Base-by-base conservation (phyloP, 2,888 invertebrate species). In the Willowsia nigromaculata region DNA sequence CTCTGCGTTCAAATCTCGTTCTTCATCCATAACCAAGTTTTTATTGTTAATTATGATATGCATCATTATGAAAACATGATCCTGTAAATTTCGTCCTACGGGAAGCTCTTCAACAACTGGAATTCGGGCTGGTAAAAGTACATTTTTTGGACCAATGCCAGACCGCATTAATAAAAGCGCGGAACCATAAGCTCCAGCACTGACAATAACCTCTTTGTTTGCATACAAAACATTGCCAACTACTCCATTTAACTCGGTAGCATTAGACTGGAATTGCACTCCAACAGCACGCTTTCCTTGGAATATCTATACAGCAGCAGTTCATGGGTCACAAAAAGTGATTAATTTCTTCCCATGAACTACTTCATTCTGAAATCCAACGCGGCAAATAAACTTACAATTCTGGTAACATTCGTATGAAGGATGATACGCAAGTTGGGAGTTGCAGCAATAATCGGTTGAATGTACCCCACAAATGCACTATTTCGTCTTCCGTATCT, bases 1-100 rank as follows among this genome's bases (percentile, higher is more conserved):
- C n/a, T n/a, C 87, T 47, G 86, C 76, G 3, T 59, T 88, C 47
- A 87, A 74, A 53, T 89, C 89, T n/a, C 59, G 65, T 4, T 62
- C 53, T 22, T 22, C 30, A 27, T 83, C 74, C 15, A 71, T 37
- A 40, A 85, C 59, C 15, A 43, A 22, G 0, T 82, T 43, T 15
- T 53, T 50, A 18, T 90, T 84, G 11, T 84, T 85, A 11, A 91
- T 27, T 0, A 83, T 13, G 25, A 90, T 50, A 27, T 85, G 71
- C 9, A 91, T 0, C 0, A 56, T 30, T 0, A 90, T 13, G 0
- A 30, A 0, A 0, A 82, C 68, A 53, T 90, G 90, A 82, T 90
- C 89, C 11, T 84, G 78, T 0, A 90, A 40, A 65, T 90, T 90
- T 37, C 81, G 22, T n/a, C 91, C 91, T 11, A 90, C 90, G 22